Evolutionary conservation across 2,888 invertebrate genomes (phyloP).

Genomic region (Dysmachus trigonus): DNA sequence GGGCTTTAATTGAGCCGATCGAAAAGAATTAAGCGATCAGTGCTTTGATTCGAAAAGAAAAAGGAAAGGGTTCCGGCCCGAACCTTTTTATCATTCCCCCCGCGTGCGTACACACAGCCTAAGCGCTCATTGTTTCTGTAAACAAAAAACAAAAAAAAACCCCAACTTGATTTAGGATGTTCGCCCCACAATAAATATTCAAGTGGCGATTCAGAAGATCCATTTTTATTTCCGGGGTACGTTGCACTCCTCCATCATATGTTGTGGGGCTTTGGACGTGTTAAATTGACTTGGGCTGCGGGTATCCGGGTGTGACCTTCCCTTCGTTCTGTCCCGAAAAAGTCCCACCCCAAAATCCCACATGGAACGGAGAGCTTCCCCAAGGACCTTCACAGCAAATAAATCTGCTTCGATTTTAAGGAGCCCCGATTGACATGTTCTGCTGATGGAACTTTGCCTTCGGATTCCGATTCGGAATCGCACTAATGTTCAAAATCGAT

Average conservation of each 20-base stretch:
- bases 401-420: constrained; percentile 5
- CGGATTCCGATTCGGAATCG: background rate
- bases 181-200: background rate
- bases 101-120: background rate
- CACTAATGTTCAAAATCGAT: background rate
- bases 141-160: no score
- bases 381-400: background rate
- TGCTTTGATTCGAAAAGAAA: background rate
- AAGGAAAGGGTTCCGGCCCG: background rate
- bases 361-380: background rate
- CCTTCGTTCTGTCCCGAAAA: background rate
- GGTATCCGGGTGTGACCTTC: background rate
- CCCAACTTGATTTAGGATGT: constrained; percentile 11
- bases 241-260: background rate
- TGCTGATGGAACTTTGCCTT: constrained; percentile 5
- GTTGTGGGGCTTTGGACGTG: background rate
- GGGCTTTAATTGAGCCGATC: background rate
- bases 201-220: background rate
- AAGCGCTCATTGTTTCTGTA: constrained; percentile 3
- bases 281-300: background rate
- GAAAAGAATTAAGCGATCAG: background rate
- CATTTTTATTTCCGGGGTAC: background rate
- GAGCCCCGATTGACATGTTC: constrained; percentile 15
- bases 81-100: constrained; percentile 1
- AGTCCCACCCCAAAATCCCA: background rate